phyloP scores from a whole-genome alignment of 2,113 vertebrate genomes.

The Xiphorhynchus elegans region DNA sequence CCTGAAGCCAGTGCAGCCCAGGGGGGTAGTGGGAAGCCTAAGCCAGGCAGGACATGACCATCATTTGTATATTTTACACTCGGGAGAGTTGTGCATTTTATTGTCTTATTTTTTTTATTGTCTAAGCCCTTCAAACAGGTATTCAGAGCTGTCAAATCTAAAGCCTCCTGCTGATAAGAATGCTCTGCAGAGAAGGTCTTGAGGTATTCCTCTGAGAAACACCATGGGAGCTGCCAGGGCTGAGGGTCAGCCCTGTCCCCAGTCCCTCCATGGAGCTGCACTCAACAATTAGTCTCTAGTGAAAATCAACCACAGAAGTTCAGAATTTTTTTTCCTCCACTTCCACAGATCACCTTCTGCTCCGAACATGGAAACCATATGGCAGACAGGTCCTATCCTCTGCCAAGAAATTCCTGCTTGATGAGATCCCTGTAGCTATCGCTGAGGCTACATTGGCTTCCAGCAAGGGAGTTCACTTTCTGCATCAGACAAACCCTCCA shows the following conservation, averaged over 20 bases:
- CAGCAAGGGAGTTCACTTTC: conserved; percentile 49
- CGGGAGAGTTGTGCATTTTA: background rate
- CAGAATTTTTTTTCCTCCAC: background rate
- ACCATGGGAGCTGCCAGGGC: background rate
- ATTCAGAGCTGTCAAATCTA: background rate
- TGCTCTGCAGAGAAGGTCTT: background rate
- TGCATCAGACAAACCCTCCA: conserved; percentile 13
- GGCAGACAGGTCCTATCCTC: conserved; percentile 67
- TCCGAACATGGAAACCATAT: conserved; percentile 70
- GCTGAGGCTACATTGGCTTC: conserved; percentile 31
- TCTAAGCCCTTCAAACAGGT: background rate
- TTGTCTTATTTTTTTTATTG: background rate
- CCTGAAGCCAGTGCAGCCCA: background rate
- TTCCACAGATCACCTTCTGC: conserved; percentile 69
- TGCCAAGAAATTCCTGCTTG: conserved; percentile 72
- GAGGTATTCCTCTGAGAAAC: background rate
- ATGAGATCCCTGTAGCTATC: conserved; percentile 67
- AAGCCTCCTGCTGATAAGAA: background rate
- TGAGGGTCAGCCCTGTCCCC: conserved; percentile 2
- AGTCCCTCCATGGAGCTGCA: fast-evolving
- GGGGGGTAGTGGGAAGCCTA: background rate
- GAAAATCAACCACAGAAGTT: conserved; percentile 55
- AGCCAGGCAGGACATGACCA: background rate
- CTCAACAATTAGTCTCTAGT: conserved; percentile 45
- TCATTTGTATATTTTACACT: background rate